Percentiles rank a stretch among this genome's conserved stretches.
Conservation (phyloP, 2,888 invertebrate genomes). For the Epistrophe eligans region DNA sequence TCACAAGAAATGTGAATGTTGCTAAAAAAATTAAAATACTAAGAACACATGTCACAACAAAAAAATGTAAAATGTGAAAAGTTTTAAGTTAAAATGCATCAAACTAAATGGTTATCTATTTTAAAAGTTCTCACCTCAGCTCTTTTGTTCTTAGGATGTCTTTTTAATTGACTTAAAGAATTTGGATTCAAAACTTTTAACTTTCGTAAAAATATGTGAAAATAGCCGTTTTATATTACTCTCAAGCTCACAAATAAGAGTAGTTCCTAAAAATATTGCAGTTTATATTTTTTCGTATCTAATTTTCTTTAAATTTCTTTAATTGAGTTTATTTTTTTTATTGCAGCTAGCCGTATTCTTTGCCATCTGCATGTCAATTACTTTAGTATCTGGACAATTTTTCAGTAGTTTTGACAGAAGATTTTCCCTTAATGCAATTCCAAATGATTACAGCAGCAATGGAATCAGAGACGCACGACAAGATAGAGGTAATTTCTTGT, state of each 20-base stretch:
- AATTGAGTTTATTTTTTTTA: slow-evolving; percentile 39
- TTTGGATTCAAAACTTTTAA: background rate
- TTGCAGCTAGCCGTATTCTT: slow-evolving; percentile 81
- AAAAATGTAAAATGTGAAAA: too few relatives aligned
- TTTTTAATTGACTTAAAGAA: background rate
- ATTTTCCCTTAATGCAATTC: slow-evolving; percentile 79
- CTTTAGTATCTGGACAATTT: slow-evolving; percentile 82
- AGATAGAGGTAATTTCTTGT: slow-evolving; percentile 81
- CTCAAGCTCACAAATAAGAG: background rate
- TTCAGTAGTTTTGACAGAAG: slow-evolving; percentile 79
- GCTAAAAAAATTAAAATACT: background rate
- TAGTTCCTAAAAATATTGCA: background rate
- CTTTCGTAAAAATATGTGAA: background rate
- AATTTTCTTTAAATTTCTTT: background rate
- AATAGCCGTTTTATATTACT: background rate
- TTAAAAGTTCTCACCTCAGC: slow-evolving; percentile 1
- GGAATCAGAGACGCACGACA: slow-evolving; percentile 82
- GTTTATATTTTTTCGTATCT: background rate
- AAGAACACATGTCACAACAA: too few relatives aligned
- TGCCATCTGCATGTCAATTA: slow-evolving; percentile 81
- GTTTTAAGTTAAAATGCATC: background rate
- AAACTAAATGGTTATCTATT: background rate
- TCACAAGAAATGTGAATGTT: background rate
- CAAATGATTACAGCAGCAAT: slow-evolving; percentile 74
- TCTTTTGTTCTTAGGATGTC: slow-evolving; percentile 46